Evolutionary conservation across 2,888 invertebrate genomes (phyloP).

Genomic region (Callimorpha dominula): DNA sequence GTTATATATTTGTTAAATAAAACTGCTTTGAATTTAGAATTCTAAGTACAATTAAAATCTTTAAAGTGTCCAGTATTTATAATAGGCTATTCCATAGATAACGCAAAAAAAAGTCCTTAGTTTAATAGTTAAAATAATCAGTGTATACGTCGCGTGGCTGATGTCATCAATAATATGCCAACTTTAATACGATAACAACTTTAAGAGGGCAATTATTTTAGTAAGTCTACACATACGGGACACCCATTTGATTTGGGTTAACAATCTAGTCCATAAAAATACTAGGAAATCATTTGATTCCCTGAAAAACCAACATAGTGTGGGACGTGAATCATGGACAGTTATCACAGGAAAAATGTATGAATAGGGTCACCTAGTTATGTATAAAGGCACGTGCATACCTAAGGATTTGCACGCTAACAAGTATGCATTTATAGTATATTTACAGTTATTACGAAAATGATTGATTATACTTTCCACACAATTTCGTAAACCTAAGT

Average conservation of each 20-base stretch:
- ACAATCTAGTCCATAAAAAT: background rate
- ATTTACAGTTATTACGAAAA: too few species aligned
- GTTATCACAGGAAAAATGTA: conserved; percentile 17
- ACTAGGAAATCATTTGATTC: conserved; percentile 1
- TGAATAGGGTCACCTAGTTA: conserved; percentile 12
- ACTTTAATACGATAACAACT: too few species aligned
- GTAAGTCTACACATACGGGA: background rate
- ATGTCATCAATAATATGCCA: too few species aligned
- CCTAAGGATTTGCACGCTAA: background rate
- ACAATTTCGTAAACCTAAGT: too few species aligned
- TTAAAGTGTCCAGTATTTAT: too few species aligned
- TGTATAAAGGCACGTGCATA: conserved; percentile 2
- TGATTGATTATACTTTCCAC: too few species aligned
- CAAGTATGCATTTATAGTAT: background rate
- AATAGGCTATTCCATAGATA: too few species aligned
- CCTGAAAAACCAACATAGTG: background rate
- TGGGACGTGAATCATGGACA: conserved; percentile 16
- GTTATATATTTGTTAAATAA: too few species aligned
- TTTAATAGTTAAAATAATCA: too few species aligned
- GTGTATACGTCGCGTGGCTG: too few species aligned
- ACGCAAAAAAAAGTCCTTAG: background rate
- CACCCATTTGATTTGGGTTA: background rate
- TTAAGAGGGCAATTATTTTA: too few species aligned
- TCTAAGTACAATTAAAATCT: background rate
- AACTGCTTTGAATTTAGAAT: background rate